These are phyloP conservation scores for Bombus vancouverensis DNA, from an alignment of 1,140 invertebrate genomes.

Conservation along the genomic window DNA sequence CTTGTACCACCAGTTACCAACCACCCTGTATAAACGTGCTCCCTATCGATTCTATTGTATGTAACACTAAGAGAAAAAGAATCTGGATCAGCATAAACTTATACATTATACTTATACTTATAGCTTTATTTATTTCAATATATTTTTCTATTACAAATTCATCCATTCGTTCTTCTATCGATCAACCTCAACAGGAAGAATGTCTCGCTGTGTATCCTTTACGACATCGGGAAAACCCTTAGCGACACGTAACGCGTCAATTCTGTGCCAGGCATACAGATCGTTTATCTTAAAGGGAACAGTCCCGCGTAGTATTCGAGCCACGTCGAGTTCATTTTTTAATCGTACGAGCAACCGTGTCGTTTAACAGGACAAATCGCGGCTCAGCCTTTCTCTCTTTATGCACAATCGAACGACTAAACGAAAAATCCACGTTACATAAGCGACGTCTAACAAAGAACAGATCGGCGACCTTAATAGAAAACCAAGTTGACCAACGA, in stretches of 20 bases:
- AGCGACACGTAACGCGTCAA: neutral
- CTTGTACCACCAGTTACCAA: too few relatives aligned
- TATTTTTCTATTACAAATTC: too few relatives aligned
- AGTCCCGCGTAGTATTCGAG: neutral
- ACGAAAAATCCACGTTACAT: neutral
- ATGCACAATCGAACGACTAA: neutral
- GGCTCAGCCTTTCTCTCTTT: neutral
- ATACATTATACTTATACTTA: too few relatives aligned
- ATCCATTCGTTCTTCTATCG: too few relatives aligned
- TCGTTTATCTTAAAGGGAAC: neutral
- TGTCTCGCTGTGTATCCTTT: neutral
- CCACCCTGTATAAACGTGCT: too few relatives aligned
- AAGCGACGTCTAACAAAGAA: neutral
- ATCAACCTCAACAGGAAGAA: too few relatives aligned
- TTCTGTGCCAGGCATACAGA: constrained; percentile 29
- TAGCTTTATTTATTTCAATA: too few relatives aligned
- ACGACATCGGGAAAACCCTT: constrained; percentile 1
- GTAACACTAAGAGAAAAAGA: too few relatives aligned
- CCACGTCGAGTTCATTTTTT: constrained; percentile 32
- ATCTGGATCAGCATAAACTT: too few relatives aligned
- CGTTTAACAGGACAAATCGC: neutral
- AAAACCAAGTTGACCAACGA: neutral
- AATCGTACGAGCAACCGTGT: constrained; percentile 22
- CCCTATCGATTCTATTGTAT: too few relatives aligned
- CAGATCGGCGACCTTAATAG: constrained; percentile 1